phyloP scores from a whole-genome alignment of 2,797 vertebrate genomes.

The Macroramphosus scolopax region DNA sequence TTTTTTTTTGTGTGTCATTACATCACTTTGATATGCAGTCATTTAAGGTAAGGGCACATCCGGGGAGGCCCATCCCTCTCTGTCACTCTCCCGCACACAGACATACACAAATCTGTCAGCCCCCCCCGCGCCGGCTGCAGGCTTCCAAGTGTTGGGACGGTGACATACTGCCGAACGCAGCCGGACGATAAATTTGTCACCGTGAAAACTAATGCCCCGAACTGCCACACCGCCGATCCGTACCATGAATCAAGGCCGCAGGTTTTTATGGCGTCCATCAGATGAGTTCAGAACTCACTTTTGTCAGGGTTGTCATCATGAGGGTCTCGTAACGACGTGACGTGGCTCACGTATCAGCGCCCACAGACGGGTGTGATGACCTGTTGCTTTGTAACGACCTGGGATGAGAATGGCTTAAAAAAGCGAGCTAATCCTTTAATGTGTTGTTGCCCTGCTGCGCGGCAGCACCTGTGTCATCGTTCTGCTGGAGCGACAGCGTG shows the following conservation, averaged over 20 bases:
- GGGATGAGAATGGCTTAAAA: too few relatives aligned
- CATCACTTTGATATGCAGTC: conserved; percentile 33
- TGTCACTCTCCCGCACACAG: conserved; percentile 9
- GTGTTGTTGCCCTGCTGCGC: too few relatives aligned
- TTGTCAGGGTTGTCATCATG: too few relatives aligned
- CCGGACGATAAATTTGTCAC: conserved; percentile 48
- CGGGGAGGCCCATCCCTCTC: conserved; percentile 24
- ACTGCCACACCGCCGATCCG: conserved; percentile 9
- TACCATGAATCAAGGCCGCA: conserved; percentile 11
- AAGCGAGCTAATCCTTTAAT: too few relatives aligned
- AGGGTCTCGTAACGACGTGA: too few relatives aligned
- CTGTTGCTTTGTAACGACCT: too few relatives aligned
- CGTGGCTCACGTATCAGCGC: too few relatives aligned
- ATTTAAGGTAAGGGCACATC: conserved; percentile 25
- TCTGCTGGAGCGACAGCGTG: too few relatives aligned
- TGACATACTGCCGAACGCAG: conserved; percentile 46
- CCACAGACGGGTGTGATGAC: too few relatives aligned
- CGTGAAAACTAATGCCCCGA: conserved; percentile 36
- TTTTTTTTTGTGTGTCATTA: too few relatives aligned
- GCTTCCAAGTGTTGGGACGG: conserved; percentile 28
- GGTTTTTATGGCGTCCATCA: conserved; percentile 22
- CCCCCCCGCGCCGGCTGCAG: conserved; percentile 25
- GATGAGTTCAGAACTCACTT: conserved; percentile 21
- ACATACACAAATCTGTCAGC: conserved; percentile 42
- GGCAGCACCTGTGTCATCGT: too few relatives aligned